A percentile compares a stretch with the other conserved stretches of the same genome.
These are phyloP conservation scores for Stichodactyla mertensii DNA, from an alignment of 64 coral and sea anemone genomes.

Conservation along the genomic window DNA sequence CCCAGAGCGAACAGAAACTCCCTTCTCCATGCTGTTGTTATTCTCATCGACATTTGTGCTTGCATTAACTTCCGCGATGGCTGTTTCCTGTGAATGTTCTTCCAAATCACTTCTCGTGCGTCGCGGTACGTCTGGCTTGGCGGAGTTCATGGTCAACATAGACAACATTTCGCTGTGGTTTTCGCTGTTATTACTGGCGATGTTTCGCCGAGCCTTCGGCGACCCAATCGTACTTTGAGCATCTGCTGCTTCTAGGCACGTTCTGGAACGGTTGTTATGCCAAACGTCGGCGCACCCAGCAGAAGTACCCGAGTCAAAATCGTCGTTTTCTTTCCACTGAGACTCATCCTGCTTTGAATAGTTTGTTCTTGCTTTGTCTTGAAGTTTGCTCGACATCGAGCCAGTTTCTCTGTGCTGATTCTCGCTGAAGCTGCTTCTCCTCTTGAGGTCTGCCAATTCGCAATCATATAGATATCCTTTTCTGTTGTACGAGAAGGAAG, in stretches of 20 bases:
- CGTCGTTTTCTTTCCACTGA: background rate
- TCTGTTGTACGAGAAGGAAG: background rate
- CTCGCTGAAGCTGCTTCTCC: background rate
- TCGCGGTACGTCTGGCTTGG: background rate
- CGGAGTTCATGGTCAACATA: background rate
- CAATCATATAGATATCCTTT: background rate
- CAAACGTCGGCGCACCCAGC: background rate
- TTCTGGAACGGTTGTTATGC: background rate
- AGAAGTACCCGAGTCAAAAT: background rate
- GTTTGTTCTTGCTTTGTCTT: background rate
- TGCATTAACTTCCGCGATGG: background rate
- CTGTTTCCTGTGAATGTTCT: background rate
- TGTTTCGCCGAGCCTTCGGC: background rate
- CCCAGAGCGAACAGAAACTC: background rate
- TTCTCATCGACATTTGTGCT: background rate
- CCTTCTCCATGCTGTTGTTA: background rate
- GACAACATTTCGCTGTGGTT: background rate
- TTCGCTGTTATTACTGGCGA: background rate
- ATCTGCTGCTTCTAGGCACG: background rate
- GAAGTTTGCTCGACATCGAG: background rate
- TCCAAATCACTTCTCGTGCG: background rate
- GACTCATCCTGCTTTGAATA: background rate
- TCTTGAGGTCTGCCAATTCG: background rate
- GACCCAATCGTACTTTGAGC: background rate
- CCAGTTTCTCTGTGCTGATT: background rate